Conservation (phyloP, 2,113 vertebrate genomes). For the Piprites chloris region DNA sequence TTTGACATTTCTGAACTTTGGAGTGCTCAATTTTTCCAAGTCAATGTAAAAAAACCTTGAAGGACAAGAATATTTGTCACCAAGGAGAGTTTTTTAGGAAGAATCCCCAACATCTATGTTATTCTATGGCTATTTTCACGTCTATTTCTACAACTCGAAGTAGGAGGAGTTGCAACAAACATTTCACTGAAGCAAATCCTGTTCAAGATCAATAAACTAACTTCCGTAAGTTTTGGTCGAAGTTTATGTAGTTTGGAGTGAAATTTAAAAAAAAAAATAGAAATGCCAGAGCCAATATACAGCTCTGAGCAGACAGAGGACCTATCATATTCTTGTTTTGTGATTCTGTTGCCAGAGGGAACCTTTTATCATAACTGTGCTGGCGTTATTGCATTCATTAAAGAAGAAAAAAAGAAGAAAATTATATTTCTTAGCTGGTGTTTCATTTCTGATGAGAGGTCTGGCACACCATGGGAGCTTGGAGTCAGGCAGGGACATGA, state of each 20-base stretch:
- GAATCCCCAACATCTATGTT: not conserved
- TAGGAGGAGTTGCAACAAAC: not conserved
- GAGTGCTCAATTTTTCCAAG: not conserved
- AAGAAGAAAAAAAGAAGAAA: not conserved
- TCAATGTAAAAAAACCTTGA: not conserved
- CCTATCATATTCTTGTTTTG: not conserved
- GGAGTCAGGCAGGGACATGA: not conserved
- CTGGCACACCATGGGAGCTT: rapidly evolving
- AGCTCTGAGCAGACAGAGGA: not conserved
- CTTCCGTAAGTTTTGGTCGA: not conserved
- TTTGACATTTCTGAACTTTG: not conserved
- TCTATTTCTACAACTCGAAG: not conserved
- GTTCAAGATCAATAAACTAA: not conserved
- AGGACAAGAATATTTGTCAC: not conserved
- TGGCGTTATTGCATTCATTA: constrained; percentile 25
- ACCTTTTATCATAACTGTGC: not conserved
- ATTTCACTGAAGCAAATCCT: not conserved
- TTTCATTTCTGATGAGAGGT: not conserved
- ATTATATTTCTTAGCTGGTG: not conserved
- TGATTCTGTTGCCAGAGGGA: not conserved
- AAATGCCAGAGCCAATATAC: not conserved
- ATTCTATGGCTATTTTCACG: not conserved
- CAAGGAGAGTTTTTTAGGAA: not conserved
- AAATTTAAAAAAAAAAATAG: not conserved
- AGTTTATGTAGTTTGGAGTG: not conserved